These are phyloP conservation scores for Chorisops tibialis DNA, from an alignment of 2,888 invertebrate genomes.

Conservation along the genomic window DNA sequence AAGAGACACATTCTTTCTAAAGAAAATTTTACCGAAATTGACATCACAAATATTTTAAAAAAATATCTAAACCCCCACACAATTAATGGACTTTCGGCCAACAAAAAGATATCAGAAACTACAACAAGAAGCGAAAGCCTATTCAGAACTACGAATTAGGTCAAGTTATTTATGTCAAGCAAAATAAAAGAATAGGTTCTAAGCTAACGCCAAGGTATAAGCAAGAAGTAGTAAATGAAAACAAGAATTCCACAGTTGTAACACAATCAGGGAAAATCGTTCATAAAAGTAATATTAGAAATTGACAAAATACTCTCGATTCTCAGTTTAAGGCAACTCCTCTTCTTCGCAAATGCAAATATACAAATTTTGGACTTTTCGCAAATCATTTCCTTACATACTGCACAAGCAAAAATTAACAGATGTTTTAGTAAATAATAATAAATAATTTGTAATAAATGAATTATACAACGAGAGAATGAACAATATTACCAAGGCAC, in stretches of 20 bases:
- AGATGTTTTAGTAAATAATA: too few species aligned
- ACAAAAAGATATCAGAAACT: conserved; percentile 26
- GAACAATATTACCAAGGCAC: too few species aligned
- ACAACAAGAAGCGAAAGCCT: conserved; percentile 31
- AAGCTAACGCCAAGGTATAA: conserved; percentile 25
- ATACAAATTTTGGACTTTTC: too few species aligned
- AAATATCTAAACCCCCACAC: conserved; percentile 12
- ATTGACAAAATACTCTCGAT: conserved; percentile 3
- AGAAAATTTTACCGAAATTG: background rate
- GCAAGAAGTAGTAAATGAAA: conserved; percentile 30
- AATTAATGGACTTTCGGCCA: conserved; percentile 25
- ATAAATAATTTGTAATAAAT: too few species aligned
- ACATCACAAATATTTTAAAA: conserved; percentile 4
- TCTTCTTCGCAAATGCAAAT: too few species aligned
- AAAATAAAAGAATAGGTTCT: conserved; percentile 33
- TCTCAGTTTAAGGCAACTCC: background rate
- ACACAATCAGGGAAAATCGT: conserved; percentile 26
- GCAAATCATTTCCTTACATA: too few species aligned
- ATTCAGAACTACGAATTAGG: conserved; percentile 28
- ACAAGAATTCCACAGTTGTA: conserved; percentile 17
- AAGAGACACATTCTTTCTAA: too few species aligned
- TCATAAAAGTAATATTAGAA: conserved; percentile 26
- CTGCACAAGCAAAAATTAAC: too few species aligned
- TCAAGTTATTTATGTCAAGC: conserved; percentile 29
- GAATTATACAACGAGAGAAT: too few species aligned